Evolutionary conservation across 2,797 vertebrate species (phyloP).

Genomic region (Labroides dimidiatus): DNA sequence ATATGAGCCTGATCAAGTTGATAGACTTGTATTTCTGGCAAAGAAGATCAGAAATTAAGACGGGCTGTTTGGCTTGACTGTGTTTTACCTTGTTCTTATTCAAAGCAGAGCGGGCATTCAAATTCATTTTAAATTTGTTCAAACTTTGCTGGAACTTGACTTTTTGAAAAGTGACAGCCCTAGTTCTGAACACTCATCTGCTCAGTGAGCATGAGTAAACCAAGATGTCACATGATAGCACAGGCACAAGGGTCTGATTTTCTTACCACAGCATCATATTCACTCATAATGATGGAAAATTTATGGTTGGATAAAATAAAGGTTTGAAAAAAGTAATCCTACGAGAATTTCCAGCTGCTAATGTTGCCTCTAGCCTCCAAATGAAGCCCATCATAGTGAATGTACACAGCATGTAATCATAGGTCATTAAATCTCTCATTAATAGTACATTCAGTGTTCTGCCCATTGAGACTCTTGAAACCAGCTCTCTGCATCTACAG

Average conservation of each 20-base stretch:
- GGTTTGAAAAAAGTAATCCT: background rate
- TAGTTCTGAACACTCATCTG: background rate
- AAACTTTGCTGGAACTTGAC: too few species aligned
- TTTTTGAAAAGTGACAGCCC: too few species aligned
- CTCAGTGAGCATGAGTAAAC: background rate
- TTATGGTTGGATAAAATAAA: background rate
- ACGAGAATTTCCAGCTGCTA: conserved; percentile 1
- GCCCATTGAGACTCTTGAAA: conserved; percentile 13
- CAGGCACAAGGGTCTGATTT: background rate
- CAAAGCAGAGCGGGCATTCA: too few species aligned
- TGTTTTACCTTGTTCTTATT: too few species aligned
- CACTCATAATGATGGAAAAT: background rate
- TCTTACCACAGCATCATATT: background rate
- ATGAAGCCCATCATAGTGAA: background rate
- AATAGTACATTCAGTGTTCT: conserved; percentile 13
- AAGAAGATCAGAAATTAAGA: too few species aligned
- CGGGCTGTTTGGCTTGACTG: too few species aligned
- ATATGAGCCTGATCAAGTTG: too few species aligned
- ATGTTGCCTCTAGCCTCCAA: background rate
- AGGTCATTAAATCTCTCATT: conserved; percentile 15
- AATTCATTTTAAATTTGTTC: too few species aligned
- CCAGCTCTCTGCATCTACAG: conserved; percentile 12
- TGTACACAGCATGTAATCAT: conserved; percentile 9
- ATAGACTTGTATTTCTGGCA: too few species aligned
- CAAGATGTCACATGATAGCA: background rate